These are phyloP conservation scores for Periparus ater DNA, from an alignment of 2,797 vertebrate genomes.

Conservation along the genomic window DNA sequence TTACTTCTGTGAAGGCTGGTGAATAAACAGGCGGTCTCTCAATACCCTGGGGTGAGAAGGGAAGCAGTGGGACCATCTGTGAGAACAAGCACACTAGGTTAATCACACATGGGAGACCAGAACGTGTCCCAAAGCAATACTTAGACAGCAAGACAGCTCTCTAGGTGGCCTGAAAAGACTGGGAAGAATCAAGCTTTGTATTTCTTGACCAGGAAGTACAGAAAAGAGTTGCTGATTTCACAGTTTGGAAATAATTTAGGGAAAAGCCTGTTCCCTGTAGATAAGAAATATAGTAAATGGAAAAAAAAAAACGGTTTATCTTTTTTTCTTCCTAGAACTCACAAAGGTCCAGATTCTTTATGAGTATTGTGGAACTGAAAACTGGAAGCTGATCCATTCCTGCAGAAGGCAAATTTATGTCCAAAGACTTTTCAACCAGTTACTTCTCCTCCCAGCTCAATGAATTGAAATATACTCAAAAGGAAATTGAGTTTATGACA, in stretches of 20 bases:
- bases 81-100: not conserved
- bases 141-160: not conserved
- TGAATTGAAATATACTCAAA: slow-evolving; percentile 35
- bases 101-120: not conserved
- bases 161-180: not conserved
- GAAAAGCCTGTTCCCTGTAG: slow-evolving; percentile 44
- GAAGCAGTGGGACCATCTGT: not conserved
- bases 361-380: not conserved
- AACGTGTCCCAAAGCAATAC: not conserved
- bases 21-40: no score
- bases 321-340: slow-evolving; percentile 44
- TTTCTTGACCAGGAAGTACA: slow-evolving; percentile 12
- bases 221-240: slow-evolving; percentile 35
- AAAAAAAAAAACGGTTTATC: slow-evolving; percentile 3
- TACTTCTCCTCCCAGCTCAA: slow-evolving; percentile 37
- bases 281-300: slow-evolving; percentile 13
- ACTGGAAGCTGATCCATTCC: slow-evolving; percentile 14
- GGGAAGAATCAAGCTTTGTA: not conserved
- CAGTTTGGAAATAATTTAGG: slow-evolving; percentile 54
- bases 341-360: slow-evolving; percentile 19
- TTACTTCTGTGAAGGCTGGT: no score
- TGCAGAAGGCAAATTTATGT: slow-evolving; percentile 51
- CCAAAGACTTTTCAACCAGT: slow-evolving; percentile 47
- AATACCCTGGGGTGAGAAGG: not conserved
- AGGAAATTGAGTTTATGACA: slow-evolving; percentile 52